A percentile compares a stretch with the other conserved stretches of the same genome.
Conservation (phyloP, 1,140 invertebrate genomes). For the Bombus waltoni region DNA sequence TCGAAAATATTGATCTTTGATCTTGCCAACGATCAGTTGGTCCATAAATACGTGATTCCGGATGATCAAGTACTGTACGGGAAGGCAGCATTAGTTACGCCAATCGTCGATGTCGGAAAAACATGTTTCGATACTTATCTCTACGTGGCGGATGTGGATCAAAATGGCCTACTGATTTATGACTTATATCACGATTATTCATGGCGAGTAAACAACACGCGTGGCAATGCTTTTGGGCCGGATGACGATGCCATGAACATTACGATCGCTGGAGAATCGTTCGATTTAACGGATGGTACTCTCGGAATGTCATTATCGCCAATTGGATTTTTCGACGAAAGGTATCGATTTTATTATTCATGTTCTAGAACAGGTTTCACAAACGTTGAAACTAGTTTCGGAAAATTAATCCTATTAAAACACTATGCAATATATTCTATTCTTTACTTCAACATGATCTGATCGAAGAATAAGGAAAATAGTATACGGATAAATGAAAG, state of each 20-base stretch:
- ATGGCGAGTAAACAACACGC: constrained; percentile 80
- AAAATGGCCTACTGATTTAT: constrained; percentile 80
- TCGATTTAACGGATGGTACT: constrained; percentile 79
- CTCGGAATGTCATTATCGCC: constrained; percentile 81
- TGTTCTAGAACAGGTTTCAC: neutral
- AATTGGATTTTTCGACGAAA: constrained; percentile 75
- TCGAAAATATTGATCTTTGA: constrained; percentile 85
- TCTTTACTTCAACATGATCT: neutral
- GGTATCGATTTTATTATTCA: constrained; percentile 64
- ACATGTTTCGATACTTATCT: constrained; percentile 79
- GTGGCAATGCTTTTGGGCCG: constrained; percentile 79
- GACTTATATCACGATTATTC: constrained; percentile 74
- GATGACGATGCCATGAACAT: constrained; percentile 77
- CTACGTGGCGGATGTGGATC: constrained; percentile 81
- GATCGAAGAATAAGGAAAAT: no score
- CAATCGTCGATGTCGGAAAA: constrained; percentile 78
- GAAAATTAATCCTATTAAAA: neutral
- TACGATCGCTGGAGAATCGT: constrained; percentile 78
- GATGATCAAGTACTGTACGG: constrained; percentile 73
- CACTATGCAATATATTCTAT: neutral
- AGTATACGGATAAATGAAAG: no score
- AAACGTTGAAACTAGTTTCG: neutral
- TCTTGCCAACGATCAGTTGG: constrained; percentile 81
- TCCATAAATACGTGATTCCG: constrained; percentile 82
- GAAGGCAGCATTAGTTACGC: constrained; percentile 77